Evolutionary conservation across 1,140 invertebrate genomes (phyloP), one percentile per base, ranked within the genome.

Genomic region (Leptinotarsa lineolata): DNA sequence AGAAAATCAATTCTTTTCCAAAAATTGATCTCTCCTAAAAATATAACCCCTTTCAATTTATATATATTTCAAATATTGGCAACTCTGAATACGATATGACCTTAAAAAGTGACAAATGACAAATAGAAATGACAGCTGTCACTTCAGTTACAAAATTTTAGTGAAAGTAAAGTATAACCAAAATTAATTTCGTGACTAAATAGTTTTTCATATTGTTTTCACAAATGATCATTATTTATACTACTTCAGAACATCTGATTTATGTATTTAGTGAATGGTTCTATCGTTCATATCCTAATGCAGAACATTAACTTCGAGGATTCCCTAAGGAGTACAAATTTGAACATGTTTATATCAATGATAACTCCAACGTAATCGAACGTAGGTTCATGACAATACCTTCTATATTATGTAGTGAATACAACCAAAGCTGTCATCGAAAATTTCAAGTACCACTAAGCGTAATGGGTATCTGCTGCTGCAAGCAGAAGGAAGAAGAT

Each of bases 391-490:
- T 54, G 48, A 64, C 54, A 20, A 18, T 39, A 65, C 63, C 54
- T 69, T 54, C 48, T 44, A 30, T 69, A 69, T 60, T 73, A 73
- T 73, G 75, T 76, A 74, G 70, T 72, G 48, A 22, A 16, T 15
- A 44, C 64, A 73, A 73, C 21, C 21, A 65, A 21, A 45, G 65
- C 46, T 20, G 64, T 70, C 68, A 12, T 69, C 59, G 70, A 73
- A 69, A 73, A 76, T 39, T 39, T 11, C 30, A 11, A 39, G 30
- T 39, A 39, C 30, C 30, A 39, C 54, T 58, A 22, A 71, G 76
- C 75, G 81, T 80, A 72, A 91, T 91, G 90, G 90, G 90, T 82
- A 86, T 86, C 83, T 90, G 89, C 81, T 88, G 88, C 82, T 89
- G 90, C 79, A 91, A 90, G 81, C 83, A 88, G 77, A 86, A 87